These are phyloP conservation scores for Pollenia amentaria DNA, from an alignment of 2,888 invertebrate species.

Conservation along the genomic window DNA sequence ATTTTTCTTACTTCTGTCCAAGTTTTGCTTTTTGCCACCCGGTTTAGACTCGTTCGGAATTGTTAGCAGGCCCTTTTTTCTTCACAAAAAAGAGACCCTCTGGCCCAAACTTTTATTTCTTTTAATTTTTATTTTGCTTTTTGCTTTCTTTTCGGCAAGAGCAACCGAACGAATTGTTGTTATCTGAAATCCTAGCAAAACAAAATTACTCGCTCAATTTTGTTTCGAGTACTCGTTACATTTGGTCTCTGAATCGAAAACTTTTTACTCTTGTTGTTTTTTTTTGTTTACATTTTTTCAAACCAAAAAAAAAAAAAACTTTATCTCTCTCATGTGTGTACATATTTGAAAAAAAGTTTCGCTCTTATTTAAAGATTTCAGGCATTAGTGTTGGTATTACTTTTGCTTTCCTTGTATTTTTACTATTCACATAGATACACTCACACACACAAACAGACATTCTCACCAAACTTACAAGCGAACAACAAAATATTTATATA, in stretches of 20 bases:
- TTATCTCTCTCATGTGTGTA: constrained; percentile 6
- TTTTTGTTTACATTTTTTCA: constrained; percentile 54
- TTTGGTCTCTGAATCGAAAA: constrained; percentile 22
- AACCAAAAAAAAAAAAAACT: constrained; percentile 16
- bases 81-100: constrained; percentile 56
- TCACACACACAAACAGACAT: neutral
- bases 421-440: neutral
- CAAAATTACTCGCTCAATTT: constrained; percentile 53
- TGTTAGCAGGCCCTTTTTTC: constrained; percentile 48
- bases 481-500: neutral
- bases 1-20: neutral
- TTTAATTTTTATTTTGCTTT: constrained; percentile 26
- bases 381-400: constrained; percentile 59
- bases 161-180: constrained; percentile 6
- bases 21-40: constrained; percentile 7
- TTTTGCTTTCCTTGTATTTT: constrained; percentile 65
- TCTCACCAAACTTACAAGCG: neutral
- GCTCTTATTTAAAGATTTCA: constrained; percentile 23
- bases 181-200: constrained; percentile 44
- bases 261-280: constrained; percentile 35
- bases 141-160: constrained; percentile 18
- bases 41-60: constrained; percentile 9
- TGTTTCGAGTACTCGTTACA: constrained; percentile 40
- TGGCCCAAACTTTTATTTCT: constrained; percentile 64
- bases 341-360: neutral